Evolutionary conservation across 2,797 vertebrate species (phyloP), one percentile per base, ranked within the genome.

Genomic region (Melanotaenia boesemani): DNA sequence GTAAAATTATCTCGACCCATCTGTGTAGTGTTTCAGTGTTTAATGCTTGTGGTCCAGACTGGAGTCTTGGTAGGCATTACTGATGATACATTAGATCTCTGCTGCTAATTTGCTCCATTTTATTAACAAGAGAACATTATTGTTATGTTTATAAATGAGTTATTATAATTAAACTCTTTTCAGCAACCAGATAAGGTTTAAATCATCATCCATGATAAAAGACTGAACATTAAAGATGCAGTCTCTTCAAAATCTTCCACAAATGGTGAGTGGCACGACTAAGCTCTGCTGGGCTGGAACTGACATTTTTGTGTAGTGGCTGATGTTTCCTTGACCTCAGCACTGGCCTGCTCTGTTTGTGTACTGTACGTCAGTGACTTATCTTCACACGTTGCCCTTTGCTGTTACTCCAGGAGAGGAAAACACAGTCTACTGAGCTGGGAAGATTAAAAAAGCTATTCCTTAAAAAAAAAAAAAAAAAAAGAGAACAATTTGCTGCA

Each of bases 331-430:
- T 64, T 88, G 85, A 92, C 87, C 83, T 70, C 65, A 0, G 60
- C 1, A 2, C 32, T 20, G 75, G 62, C 61, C 69, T 56, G 44
- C 58, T 81, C 55, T 80, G 63, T 85, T 79, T 83, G 65, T 30
- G 70, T 74, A 67, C 77, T 36, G 75, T 81, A 72, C 62, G 55
- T 32, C 68, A 62, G 68, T 59, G 76, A 90, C 88, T 91, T 85
- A 90, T 92, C 85, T 83, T 83, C 80, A 72, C 80, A 76, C 70
- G 72, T 54, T 88, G 81, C 66, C 82, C 88, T 90, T 87, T 83
- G 81, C 80, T 60, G 85, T 41, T 44, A 50, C 76, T 82, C 67
- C 62, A 78, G 73, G 52, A 84, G 64, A 68, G 48, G 66, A 76
- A 76, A 69, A 60, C 67, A 39, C 60, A 56, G 22, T 74, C 66